Percentiles rank a stretch among this genome's conserved stretches.
Conservation (phyloP, 2,797 vertebrate species). For the Trachops cirrhosus region DNA sequence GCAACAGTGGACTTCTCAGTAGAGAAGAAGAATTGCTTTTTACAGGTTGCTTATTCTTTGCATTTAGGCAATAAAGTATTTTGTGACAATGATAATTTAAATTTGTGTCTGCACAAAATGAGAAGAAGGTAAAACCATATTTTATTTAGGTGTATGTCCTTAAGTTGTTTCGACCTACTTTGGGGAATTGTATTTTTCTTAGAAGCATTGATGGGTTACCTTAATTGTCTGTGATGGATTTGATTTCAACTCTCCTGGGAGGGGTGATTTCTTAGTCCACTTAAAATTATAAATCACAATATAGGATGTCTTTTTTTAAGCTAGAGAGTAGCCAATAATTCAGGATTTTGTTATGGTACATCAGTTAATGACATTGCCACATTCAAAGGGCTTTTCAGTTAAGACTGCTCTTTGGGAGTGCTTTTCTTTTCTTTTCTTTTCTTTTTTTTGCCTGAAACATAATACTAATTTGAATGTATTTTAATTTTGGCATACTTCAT, state of each 20-base stretch:
- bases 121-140: neutral
- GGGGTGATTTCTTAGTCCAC: neutral
- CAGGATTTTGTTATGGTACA: neutral
- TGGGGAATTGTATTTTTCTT: constrained; percentile 40
- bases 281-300: constrained; percentile 59
- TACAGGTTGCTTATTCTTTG: constrained; percentile 34
- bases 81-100: constrained; percentile 29
- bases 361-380: neutral
- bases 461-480: neutral
- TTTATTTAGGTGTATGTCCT: constrained; percentile 8
- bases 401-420: neutral
- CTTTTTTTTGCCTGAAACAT: neutral
- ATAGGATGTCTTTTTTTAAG: neutral
- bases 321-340: constrained; percentile 10
- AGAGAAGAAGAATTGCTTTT: neutral
- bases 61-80: constrained; percentile 33
- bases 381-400: neutral
- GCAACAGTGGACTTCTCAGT: neutral
- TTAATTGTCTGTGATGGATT: constrained; percentile 64
- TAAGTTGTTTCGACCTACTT: constrained; percentile 37
- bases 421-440: neutral
- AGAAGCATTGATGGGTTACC: constrained; percentile 42
- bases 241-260: constrained; percentile 26
- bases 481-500: neutral
- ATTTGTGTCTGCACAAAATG: constrained; percentile 27